Percentiles rank a stretch among this genome's conserved stretches.
phyloP scores from a whole-genome alignment of 1,140 invertebrate species.

The Liolophura sinensis region DNA sequence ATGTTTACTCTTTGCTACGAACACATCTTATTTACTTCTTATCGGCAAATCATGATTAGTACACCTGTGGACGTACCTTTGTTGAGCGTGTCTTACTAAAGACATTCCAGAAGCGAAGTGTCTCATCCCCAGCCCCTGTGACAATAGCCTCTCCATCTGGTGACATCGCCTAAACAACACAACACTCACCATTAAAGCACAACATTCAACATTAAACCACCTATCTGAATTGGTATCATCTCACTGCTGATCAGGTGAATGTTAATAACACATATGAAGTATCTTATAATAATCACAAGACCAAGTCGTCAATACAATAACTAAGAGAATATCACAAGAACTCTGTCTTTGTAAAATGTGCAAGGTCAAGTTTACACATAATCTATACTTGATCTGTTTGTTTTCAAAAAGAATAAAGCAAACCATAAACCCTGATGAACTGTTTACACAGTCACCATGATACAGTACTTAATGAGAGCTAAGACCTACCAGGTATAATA shows the following conservation, averaged over 20 bases:
- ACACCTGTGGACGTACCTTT: conserved; percentile 42
- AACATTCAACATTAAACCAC: no score
- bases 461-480: not conserved
- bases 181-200: not conserved
- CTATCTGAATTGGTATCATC: no score
- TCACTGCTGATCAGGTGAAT: no score
- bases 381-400: conserved; percentile 5
- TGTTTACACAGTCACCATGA: not conserved
- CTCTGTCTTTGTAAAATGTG: no score
- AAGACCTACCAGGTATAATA: conserved; percentile 80
- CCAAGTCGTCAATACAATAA: no score
- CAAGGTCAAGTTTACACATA: not conserved
- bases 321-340: no score
- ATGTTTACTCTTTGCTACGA: not conserved
- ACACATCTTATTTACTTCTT: not conserved
- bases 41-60: conserved; percentile 6
- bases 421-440: not conserved
- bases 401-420: not conserved
- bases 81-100: conserved; percentile 93
- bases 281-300: no score
- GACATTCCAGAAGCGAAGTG: conserved; percentile 98
- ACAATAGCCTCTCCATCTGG: conserved; percentile 99
- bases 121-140: conserved; percentile 98
- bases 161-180: conserved; percentile 77
- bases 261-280: no score